A percentile compares a stretch with the other conserved stretches of the same genome.
These are phyloP conservation scores for Sylvilagus bachmani DNA, from an alignment of 2,113 vertebrate genomes.

Conservation along the genomic window DNA sequence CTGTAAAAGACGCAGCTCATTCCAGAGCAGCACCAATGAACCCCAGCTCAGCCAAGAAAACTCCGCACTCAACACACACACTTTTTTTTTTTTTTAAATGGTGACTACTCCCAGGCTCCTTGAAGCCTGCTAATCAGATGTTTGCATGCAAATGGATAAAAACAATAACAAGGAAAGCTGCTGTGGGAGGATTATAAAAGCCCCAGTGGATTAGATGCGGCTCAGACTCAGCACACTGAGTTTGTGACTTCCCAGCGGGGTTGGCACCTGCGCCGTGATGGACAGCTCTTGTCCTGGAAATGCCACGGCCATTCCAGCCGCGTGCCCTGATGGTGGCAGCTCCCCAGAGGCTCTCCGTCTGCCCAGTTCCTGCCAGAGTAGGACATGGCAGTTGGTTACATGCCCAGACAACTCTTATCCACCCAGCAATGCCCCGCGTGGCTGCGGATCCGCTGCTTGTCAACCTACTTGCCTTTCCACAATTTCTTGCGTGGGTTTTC, in stretches of 20 bases:
- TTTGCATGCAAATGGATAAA: slow-evolving; percentile 16
- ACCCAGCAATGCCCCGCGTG: not conserved
- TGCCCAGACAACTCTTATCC: slow-evolving; percentile 49
- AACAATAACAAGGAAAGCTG: slow-evolving; percentile 78
- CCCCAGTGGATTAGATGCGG: not conserved
- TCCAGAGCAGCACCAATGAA: not conserved
- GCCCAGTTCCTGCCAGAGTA: slow-evolving; percentile 75
- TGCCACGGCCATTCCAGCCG: not conserved
- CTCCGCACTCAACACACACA: not conserved
- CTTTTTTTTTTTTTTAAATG: not conserved
- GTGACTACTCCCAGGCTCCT: slow-evolving; percentile 20
- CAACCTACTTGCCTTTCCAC: slow-evolving; percentile 36
- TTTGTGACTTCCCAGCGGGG: not conserved
- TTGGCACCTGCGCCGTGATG: not conserved
- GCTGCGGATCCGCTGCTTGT: not conserved
- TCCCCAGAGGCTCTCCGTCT: slow-evolving; percentile 45
- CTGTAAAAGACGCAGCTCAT: slow-evolving; percentile 70
- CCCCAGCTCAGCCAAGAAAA: not conserved
- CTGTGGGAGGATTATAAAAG: slow-evolving; percentile 71
- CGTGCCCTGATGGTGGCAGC: not conserved
- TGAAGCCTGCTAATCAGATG: slow-evolving; percentile 76
- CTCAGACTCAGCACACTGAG: slow-evolving; percentile 4
- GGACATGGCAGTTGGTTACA: slow-evolving; percentile 76
- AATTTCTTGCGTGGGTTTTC: slow-evolving; percentile 65
- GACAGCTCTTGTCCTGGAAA: slow-evolving; percentile 37